phyloP scores from a whole-genome alignment of 2,113 vertebrate genomes.

The Tichodroma muraria region DNA sequence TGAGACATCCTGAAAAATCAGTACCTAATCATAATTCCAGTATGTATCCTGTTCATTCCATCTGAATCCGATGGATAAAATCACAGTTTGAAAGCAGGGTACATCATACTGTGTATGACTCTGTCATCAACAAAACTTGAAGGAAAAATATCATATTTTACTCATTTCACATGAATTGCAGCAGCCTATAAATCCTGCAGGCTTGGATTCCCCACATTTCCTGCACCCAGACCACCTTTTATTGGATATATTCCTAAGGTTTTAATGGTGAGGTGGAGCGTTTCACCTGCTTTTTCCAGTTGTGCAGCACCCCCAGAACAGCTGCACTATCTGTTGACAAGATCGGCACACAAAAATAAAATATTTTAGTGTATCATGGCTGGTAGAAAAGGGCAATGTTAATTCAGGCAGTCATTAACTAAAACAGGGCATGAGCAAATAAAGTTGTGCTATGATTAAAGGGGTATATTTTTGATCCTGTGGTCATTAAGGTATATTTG shows the following conservation, averaged over 20 bases:
- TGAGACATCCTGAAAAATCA: not conserved
- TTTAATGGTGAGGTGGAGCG: not conserved
- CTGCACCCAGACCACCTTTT: not conserved
- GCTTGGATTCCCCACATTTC: not conserved
- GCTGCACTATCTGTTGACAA: not conserved
- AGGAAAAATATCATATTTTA: not conserved
- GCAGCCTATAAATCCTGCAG: not conserved
- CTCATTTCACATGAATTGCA: not conserved
- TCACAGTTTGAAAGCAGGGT: not conserved
- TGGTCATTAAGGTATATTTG: not conserved
- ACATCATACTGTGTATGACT: not conserved
- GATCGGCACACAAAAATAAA: not conserved
- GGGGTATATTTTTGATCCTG: not conserved
- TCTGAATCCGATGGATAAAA: not conserved
- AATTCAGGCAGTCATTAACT: not conserved
- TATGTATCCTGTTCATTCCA: not conserved
- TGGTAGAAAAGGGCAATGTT: not conserved
- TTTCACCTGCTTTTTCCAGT: not conserved
- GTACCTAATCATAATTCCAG: not conserved
- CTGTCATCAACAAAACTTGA: not conserved
- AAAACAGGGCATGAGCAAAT: not conserved
- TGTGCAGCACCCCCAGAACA: not conserved
- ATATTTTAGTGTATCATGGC: not conserved
- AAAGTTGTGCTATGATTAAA: not conserved
- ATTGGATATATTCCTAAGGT: not conserved